A percentile compares a stretch with the other conserved stretches of the same genome.
phyloP scores from a whole-genome alignment of 2,888 invertebrate genomes.

The Papilio demoleus region DNA sequence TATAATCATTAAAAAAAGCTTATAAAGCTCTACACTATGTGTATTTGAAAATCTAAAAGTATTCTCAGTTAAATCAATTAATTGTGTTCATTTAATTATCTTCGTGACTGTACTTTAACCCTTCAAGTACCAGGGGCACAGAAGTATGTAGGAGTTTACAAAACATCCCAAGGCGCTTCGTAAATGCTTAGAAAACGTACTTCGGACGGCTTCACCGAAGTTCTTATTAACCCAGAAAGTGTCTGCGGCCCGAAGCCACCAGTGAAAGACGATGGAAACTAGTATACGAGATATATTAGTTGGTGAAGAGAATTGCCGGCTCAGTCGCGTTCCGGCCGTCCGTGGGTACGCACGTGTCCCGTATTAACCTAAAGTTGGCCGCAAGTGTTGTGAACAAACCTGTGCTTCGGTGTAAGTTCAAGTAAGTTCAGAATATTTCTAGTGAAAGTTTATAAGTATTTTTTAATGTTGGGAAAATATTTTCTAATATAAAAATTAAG shows the following conservation, averaged over 20 bases:
- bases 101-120: neutral
- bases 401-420: conserved; percentile 44
- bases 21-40: neutral
- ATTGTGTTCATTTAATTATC: neutral
- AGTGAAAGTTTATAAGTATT: neutral
- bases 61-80: too few species aligned
- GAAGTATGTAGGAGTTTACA: conserved; percentile 56
- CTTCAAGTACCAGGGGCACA: conserved; percentile 60
- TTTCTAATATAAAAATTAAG: too few species aligned
- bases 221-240: conserved; percentile 82
- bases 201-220: conserved; percentile 60
- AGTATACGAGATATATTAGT: conserved; percentile 80
- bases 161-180: conserved; percentile 60
- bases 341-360: conserved; percentile 44
- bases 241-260: conserved; percentile 64
- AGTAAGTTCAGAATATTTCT: conserved; percentile 31
- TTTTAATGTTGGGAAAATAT: too few species aligned
- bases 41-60: too few species aligned
- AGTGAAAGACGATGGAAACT: conserved; percentile 81
- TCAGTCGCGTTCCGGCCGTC: conserved; percentile 49
- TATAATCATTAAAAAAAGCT: neutral
- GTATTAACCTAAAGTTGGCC: conserved; percentile 27
- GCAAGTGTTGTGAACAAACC: conserved; percentile 47
- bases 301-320: conserved; percentile 48
- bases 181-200: conserved; percentile 79